phyloP scores from a whole-genome alignment of 2,888 invertebrate genomes.

The Creontiades dilutus region DNA sequence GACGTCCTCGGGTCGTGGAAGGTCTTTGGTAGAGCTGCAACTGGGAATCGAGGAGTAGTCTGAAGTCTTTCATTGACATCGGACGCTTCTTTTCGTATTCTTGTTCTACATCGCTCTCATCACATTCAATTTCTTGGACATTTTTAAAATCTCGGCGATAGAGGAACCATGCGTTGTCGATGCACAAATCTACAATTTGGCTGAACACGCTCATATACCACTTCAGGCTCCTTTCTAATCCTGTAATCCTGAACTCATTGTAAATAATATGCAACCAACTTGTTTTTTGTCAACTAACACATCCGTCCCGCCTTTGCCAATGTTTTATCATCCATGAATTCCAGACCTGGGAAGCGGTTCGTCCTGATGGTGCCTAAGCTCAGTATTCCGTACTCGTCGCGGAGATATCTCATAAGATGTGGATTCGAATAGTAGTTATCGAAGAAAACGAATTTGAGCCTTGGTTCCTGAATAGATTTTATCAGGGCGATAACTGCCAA shows the following conservation, averaged over 20 bases:
- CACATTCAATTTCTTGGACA: too few species aligned
- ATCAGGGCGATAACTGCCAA: conserved; percentile 18
- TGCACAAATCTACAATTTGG: conserved; percentile 49
- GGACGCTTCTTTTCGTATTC: neutral
- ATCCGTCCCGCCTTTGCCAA: conserved; percentile 30
- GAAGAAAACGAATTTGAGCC: conserved; percentile 46
- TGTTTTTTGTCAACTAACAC: conserved; percentile 41
- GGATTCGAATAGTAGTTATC: conserved; percentile 52
- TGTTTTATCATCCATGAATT: conserved; percentile 43
- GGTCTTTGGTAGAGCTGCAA: neutral
- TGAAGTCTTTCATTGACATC: conserved; percentile 58
- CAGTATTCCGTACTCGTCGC: conserved; percentile 35
- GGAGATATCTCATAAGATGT: conserved; percentile 23
- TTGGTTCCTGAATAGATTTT: conserved; percentile 24
- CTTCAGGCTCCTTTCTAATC: conserved; percentile 21
- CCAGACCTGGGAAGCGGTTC: conserved; percentile 29
- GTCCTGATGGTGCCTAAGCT: conserved; percentile 30
- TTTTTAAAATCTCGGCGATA: conserved; percentile 46
- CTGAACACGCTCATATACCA: conserved; percentile 42
- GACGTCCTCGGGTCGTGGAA: neutral
- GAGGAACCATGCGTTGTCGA: conserved; percentile 40
- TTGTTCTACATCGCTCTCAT: neutral
- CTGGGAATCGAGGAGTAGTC: conserved; percentile 31
- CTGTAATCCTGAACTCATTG: conserved; percentile 61
- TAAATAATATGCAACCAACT: neutral